Evolutionary conservation across 1,140 invertebrate species (phyloP).

Genomic region (Pseudomyrmex sp.): DNA sequence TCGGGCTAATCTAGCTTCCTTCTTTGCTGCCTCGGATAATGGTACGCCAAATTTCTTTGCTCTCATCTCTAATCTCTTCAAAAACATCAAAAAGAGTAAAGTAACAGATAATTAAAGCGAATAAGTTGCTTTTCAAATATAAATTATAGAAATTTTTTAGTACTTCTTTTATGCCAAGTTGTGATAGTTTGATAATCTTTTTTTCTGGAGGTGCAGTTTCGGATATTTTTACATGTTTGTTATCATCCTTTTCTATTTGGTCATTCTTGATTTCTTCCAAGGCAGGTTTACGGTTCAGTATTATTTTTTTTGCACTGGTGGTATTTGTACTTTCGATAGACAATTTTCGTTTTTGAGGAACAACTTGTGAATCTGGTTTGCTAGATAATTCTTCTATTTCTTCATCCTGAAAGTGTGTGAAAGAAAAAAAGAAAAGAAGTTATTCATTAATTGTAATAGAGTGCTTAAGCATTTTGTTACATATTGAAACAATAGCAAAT

Average conservation of each 20-base stretch:
- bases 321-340: constrained; percentile 76
- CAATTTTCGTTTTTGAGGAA: constrained; percentile 79
- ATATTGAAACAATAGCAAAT: neutral
- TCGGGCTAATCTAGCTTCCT: constrained; percentile 89
- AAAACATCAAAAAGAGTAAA: neutral
- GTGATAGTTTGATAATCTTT: constrained; percentile 87
- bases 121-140: too few relatives aligned
- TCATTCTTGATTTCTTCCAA: constrained; percentile 82
- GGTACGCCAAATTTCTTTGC: constrained; percentile 92
- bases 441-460: neutral
- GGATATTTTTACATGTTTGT: constrained; percentile 60
- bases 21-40: constrained; percentile 87
- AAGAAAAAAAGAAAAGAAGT: neutral
- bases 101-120: neutral
- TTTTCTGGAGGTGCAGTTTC: constrained; percentile 78
- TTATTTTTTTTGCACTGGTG: constrained; percentile 86
- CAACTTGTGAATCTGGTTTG: constrained; percentile 81
- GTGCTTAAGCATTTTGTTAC: neutral
- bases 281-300: constrained; percentile 89
- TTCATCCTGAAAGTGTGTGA: constrained; percentile 78
- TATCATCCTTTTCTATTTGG: constrained; percentile 71
- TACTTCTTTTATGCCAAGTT: constrained; percentile 89
- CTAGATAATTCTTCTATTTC: constrained; percentile 82
- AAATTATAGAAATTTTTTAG: constrained; percentile 16
- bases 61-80: constrained; percentile 89